Conservation (phyloP, 2,888 invertebrate species). For the Rapana venosa region DNA sequence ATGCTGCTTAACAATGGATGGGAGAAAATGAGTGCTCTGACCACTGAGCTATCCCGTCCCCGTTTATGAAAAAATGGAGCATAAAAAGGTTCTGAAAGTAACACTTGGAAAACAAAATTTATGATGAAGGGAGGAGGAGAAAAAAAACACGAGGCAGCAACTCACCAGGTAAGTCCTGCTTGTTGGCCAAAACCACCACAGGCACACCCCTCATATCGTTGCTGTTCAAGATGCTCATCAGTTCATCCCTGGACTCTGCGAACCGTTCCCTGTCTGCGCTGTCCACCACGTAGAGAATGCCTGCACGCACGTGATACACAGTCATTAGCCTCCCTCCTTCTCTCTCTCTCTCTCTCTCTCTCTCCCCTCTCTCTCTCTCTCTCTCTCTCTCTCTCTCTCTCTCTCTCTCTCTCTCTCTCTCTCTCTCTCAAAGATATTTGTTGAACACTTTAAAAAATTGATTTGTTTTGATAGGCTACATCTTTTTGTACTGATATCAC, state of each 20-base stretch:
- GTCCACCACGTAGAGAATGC: conserved; percentile 30
- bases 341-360: neutral
- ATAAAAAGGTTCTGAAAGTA: too few relatives aligned
- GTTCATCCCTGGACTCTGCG: conserved; percentile 70
- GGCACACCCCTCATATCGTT: conserved; percentile 73
- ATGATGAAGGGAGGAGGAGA: too few relatives aligned
- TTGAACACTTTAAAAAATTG: too few relatives aligned
- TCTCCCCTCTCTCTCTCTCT: neutral
- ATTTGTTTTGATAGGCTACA: too few relatives aligned
- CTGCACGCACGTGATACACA: neutral
- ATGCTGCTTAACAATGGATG: too few relatives aligned
- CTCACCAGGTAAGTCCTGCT: conserved; percentile 75
- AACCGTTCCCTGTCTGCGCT: conserved; percentile 70
- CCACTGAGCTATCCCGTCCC: too few relatives aligned
- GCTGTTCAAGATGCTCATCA: conserved; percentile 63
- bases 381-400: neutral
- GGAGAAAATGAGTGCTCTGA: too few relatives aligned
- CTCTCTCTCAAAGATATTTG: neutral
- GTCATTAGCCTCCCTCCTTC: neutral
- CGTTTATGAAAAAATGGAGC: too few relatives aligned
- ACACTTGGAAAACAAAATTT: too few relatives aligned
- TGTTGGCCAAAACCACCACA: conserved; percentile 76
- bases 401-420: neutral
- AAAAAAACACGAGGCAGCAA: neutral
- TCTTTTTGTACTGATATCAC: too few relatives aligned